A percentile compares a stretch with the other conserved stretches of the same genome.
Conservation (phyloP, 1,140 invertebrate genomes). For the Agraylea sexmaculata region DNA sequence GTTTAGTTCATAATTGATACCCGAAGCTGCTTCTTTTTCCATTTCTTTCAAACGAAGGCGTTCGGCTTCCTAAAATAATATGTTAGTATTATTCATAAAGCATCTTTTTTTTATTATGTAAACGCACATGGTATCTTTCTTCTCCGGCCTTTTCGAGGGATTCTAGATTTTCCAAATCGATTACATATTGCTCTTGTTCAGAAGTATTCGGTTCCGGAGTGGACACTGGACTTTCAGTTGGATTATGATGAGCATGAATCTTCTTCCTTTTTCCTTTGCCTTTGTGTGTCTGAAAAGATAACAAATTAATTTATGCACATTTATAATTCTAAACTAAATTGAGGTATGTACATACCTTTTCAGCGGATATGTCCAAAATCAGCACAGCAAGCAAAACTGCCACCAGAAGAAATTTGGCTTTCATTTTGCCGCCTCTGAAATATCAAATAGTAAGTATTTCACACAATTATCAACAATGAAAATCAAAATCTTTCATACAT, state of each 20-base stretch:
- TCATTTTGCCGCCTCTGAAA: slow-evolving; percentile 10
- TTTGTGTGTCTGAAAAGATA: neutral
- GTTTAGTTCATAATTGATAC: slow-evolving; percentile 3
- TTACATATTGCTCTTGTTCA: neutral
- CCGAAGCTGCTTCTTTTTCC: slow-evolving; percentile 4
- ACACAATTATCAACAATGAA: too few relatives aligned
- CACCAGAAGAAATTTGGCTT: slow-evolving; percentile 10
- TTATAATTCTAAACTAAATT: too few relatives aligned
- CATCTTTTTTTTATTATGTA: too few relatives aligned
- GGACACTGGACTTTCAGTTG: neutral
- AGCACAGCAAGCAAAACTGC: slow-evolving; percentile 15
- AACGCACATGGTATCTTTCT: neutral
- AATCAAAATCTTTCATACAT: too few relatives aligned
- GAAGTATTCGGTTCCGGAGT: neutral
- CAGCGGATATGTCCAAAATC: slow-evolving; percentile 13
- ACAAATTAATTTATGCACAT: neutral
- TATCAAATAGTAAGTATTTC: neutral
- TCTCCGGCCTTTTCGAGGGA: neutral
- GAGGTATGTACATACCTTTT: slow-evolving; percentile 17
- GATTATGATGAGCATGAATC: neutral
- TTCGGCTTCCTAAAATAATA: slow-evolving; percentile 12
- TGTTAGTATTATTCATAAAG: neutral
- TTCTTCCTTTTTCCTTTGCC: too few relatives aligned
- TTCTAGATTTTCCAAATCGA: too few relatives aligned
- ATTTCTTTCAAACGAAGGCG: slow-evolving; percentile 12